Conservation (phyloP, 2,797 vertebrate genomes). For the Prunella strophiata region DNA sequence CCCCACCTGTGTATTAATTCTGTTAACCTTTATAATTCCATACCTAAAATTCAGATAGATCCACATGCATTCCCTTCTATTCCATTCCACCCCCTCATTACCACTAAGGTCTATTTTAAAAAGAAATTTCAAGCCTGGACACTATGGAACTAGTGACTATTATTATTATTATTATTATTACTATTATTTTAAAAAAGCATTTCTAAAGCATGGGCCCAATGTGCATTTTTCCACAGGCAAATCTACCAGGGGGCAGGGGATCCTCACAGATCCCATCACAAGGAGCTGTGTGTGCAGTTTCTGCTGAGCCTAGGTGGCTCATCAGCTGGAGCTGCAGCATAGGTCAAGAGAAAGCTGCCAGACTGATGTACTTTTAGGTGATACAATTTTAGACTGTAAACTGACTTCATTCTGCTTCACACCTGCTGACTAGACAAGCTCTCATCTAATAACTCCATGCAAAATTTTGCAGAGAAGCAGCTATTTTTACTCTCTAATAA, state of each 20-base stretch:
- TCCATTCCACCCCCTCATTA: neutral
- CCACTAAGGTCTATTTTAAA: neutral
- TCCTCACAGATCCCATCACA: neutral
- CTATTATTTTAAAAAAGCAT: neutral
- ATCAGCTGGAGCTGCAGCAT: neutral
- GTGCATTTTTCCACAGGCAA: neutral
- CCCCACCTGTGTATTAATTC: neutral
- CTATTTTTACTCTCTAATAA: neutral
- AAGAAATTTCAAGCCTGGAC: neutral
- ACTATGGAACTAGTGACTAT: neutral
- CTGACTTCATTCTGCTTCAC: neutral
- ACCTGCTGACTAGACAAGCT: neutral
- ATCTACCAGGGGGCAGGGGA: neutral
- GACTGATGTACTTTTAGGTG: neutral
- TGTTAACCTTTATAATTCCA: neutral
- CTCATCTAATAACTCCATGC: neutral
- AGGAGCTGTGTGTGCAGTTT: neutral
- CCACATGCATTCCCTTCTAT: neutral
- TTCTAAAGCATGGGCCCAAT: neutral
- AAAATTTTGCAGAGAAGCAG: neutral
- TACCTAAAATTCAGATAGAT: neutral
- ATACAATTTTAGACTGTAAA: neutral
- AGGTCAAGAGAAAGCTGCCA: neutral
- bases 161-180: no score
- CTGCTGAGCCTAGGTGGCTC: neutral